Evolutionary conservation across 2,888 invertebrate genomes (phyloP).

Genomic region (Merodon equestris): DNA sequence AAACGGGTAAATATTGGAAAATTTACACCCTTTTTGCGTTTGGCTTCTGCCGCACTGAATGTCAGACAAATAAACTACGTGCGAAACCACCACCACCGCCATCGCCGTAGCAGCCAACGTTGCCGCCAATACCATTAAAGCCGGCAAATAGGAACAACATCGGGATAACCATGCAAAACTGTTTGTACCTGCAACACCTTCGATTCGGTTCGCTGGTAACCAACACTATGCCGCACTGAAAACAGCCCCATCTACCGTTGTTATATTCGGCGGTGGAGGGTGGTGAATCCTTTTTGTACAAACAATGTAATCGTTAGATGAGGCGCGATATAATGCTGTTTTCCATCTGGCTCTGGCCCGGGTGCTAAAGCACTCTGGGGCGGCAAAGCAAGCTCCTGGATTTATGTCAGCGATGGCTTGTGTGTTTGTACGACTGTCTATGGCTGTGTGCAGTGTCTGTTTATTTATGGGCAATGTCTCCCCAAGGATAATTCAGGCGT

Average conservation of each 20-base stretch:
- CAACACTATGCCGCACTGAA: slow-evolving; percentile 9
- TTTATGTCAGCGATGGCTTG: slow-evolving; percentile 48
- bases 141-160: slow-evolving; percentile 11
- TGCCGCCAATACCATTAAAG: slow-evolving; percentile 7
- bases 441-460: slow-evolving; percentile 45
- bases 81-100: slow-evolving; percentile 51
- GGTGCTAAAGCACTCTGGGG: neutral
- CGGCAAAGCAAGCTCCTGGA: slow-evolving; percentile 16
- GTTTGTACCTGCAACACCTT: slow-evolving; percentile 55
- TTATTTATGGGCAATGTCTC: slow-evolving; percentile 72
- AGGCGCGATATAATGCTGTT: slow-evolving; percentile 40
- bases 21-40: slow-evolving; percentile 38
- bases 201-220: slow-evolving; percentile 47
- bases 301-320: slow-evolving; percentile 63
- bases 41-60: slow-evolving; percentile 19
- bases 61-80: slow-evolving; percentile 59
- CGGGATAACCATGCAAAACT: slow-evolving; percentile 20
- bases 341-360: slow-evolving; percentile 17
- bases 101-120: neutral
- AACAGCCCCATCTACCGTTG: neutral
- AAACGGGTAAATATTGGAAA: slow-evolving; percentile 38
- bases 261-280: neutral
- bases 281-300: slow-evolving; percentile 49
- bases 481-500: slow-evolving; percentile 78
- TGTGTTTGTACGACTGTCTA: slow-evolving; percentile 4